Base-by-base conservation (phyloP, 2,888 invertebrate species). In the Eupithecia centaureata region DNA sequence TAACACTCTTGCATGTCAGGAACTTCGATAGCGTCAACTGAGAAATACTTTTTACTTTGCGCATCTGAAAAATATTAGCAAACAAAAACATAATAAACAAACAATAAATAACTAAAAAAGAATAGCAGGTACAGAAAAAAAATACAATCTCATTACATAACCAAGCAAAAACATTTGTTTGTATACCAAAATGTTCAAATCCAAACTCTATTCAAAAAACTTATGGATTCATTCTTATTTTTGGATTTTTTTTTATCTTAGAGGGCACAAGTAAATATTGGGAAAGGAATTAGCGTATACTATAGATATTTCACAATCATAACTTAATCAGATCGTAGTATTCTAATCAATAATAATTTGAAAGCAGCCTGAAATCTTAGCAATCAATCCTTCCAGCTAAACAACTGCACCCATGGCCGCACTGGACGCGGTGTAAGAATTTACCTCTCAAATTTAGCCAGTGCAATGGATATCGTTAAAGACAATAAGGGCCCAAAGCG, bases 1-100 rank as follows among this genome's bases (percentile, higher is more conserved):
- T 91, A 91, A 93, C 93, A 80, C 81, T 92, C 90, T 79, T 92
- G 92, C 87, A 93, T 88, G 78, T 92, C 90, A 56, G 91, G 91
- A 61, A 92, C 91, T 75, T 92, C 92, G 70, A 92, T 87, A 83
- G 86, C 86, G 62, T 93, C 90, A 79, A 91, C 87, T 67, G 84
- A 79, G 82, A 92, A 91, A 74, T 85, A 80, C 74, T 85, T 89
- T 89, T 80, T 91, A 85, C 72, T 85, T 76, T 85, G 85, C 70
- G 74, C 76, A 85, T 82, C 93, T 93, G 93, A 75, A 94, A 80
- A 64, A 77, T 80, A 62, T 54, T 68, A 74, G 63, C 60, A 68
- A 57, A 25, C 3, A 28, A 47, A 30, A 66, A 42, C 22, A 62
- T 35, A 71, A 56, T 67, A 63, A 73, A 79, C 76, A 74, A 75